Conservation (phyloP, 2,797 vertebrate genomes). For the Gorsachius magnificus region DNA sequence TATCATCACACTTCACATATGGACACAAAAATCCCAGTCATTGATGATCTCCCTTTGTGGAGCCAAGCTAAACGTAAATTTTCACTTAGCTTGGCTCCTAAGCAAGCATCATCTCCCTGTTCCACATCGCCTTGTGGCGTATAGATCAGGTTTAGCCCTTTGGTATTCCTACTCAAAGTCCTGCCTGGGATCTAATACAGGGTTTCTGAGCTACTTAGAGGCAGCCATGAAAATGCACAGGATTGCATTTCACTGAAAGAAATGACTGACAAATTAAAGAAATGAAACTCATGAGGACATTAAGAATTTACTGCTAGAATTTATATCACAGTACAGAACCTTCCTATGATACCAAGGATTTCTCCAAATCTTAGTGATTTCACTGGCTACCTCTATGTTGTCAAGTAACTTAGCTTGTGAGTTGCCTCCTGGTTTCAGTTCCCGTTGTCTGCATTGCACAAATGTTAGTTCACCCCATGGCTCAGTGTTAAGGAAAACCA, state of each 20-base stretch:
- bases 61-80: neutral
- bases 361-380: neutral
- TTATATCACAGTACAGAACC: neutral
- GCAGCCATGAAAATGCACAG: neutral
- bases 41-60: neutral
- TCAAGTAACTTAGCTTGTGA: neutral
- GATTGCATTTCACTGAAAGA: neutral
- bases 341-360: neutral
- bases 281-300: neutral
- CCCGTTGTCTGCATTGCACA: neutral
- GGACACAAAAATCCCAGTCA: neutral
- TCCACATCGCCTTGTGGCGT: neutral
- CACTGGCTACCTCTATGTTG: rapidly evolving
- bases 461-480: neutral
- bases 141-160: neutral
- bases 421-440: neutral
- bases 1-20: neutral
- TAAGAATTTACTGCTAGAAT: neutral
- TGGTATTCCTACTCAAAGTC: neutral
- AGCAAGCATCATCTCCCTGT: neutral
- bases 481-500: neutral
- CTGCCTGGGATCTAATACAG: neutral
- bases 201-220: neutral
- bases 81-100: neutral
- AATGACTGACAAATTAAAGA: neutral